phyloP scores from a whole-genome alignment of 1,140 invertebrate species.

The Ips typographus region DNA sequence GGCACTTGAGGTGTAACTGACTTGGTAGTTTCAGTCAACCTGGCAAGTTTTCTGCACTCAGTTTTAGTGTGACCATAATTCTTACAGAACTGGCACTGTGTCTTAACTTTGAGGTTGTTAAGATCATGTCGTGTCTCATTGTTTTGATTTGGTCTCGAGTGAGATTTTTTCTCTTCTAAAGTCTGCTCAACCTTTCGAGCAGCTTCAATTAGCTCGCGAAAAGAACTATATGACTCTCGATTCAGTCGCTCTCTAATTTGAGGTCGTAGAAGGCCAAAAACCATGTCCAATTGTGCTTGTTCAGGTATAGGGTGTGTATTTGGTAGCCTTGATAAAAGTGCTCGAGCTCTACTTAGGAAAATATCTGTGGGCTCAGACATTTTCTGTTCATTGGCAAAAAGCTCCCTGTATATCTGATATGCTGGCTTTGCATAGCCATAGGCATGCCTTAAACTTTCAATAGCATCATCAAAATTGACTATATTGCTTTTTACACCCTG shows the following conservation, averaged over 20 bases:
- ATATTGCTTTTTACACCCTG: neutral
- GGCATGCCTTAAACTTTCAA: neutral
- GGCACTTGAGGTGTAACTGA: too few relatives aligned
- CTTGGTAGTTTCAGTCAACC: too few relatives aligned
- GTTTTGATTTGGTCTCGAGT: too few relatives aligned
- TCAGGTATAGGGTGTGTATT: neutral
- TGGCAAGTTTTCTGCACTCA: too few relatives aligned
- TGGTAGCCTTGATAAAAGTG: neutral
- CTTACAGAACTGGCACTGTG: too few relatives aligned
- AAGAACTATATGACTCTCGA: neutral
- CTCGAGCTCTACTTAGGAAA: conserved; percentile 9
- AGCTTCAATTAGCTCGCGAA: neutral
- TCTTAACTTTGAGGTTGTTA: too few relatives aligned
- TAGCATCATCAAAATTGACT: neutral
- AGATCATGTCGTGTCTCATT: too few relatives aligned
- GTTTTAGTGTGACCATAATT: too few relatives aligned
- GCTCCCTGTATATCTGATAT: conserved; percentile 16
- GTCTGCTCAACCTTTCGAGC: neutral
- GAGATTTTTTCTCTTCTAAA: too few relatives aligned
- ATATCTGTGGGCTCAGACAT: conserved; percentile 7
- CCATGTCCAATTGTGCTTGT: conserved; percentile 7
- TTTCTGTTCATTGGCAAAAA: conserved; percentile 12
- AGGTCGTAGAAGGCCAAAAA: neutral
- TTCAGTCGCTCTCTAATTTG: neutral
- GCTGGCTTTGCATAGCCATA: conserved; percentile 13